Base-by-base conservation (phyloP, 2,888 invertebrate species). In the Taphrorychus bicolor region DNA sequence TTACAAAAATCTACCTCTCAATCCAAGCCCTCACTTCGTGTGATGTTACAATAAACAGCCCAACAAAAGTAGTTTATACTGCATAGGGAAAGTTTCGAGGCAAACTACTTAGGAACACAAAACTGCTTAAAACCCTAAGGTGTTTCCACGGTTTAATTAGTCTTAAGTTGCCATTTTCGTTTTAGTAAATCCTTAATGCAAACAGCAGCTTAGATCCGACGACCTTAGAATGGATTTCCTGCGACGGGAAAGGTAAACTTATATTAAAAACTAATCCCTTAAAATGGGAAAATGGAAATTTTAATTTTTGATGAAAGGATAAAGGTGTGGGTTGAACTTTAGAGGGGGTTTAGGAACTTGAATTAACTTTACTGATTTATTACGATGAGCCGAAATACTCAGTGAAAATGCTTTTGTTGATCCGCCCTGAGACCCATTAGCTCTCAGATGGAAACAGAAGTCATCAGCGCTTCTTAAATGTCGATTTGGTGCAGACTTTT, bases 21-120 rank as follows among this genome's bases (percentile, higher is more conserved):
- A 11, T 32, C 32, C 32, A 32, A 11, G 7, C 9, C 32, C 32
- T 11, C 3, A 11, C 32, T 9, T 11, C 32, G 32, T 32, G 11
- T 9, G 32, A 9, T 9, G 32, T 7, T 32, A 32, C 32, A n/a
- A n/a, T n/a, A n/a, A n/a, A n/a, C 32, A 7, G 11, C 32, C 32
- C 11, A 32, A 7, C 32, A 32, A 11, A 45, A 48, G 56, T 17
- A 54, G 62, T 53, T 62, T 62, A 62, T 56, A 42, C 51, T 52
- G 62, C 62, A 49, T 56, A 40, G 45, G 21, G 24, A 56, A 63
- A 63, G 32, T 63, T 63, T 54, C 51, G 24, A 49, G 16, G 14
- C 45, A 48, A 61, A 56, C 49, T 57, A 48, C 49, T 56, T 63
- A n/a, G 42, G 16, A 24, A 45, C 45, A 45, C 42, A 48, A 41